A percentile compares a stretch with the other conserved stretches of the same genome.
Evolutionary conservation across 2,113 vertebrate species (phyloP).

Genomic region (Asarcornis scutulata): DNA sequence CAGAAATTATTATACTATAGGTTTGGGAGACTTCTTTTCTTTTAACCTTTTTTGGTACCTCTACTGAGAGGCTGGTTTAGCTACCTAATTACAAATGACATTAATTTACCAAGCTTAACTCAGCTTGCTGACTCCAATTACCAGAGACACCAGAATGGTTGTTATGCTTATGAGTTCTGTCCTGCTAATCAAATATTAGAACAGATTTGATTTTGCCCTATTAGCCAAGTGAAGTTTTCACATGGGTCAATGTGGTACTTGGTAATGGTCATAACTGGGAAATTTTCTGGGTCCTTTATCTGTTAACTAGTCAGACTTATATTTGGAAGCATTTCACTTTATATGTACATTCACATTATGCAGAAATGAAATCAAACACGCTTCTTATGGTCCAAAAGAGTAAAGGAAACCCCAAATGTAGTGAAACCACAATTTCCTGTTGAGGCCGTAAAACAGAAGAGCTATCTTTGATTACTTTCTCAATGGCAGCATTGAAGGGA

Average conservation of each 20-base stretch:
- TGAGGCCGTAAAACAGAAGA: slow-evolving; percentile 27
- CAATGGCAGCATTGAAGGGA: background rate
- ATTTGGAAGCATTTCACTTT: background rate
- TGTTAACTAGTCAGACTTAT: background rate
- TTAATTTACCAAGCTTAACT: slow-evolving; percentile 40
- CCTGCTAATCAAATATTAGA: background rate
- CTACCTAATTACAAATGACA: slow-evolving; percentile 30
- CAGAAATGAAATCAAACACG: background rate
- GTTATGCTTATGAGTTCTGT: background rate
- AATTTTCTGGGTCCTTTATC: background rate
- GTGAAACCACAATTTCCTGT: slow-evolving; percentile 46
- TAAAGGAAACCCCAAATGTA: background rate
- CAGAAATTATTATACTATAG: background rate
- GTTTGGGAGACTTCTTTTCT: background rate
- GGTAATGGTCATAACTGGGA: background rate
- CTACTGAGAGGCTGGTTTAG: slow-evolving; percentile 14
- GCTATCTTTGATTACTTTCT: slow-evolving; percentile 32
- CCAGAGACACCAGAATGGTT: background rate
- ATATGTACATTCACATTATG: background rate
- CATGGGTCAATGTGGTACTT: background rate
- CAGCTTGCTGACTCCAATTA: slow-evolving; percentile 36
- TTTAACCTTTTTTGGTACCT: background rate
- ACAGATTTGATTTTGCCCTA: slow-evolving; percentile 9
- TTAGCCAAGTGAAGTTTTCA: background rate
- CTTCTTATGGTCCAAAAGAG: background rate